phyloP scores from a whole-genome alignment of 2,888 invertebrate genomes.

The Drosophila monieri region DNA sequence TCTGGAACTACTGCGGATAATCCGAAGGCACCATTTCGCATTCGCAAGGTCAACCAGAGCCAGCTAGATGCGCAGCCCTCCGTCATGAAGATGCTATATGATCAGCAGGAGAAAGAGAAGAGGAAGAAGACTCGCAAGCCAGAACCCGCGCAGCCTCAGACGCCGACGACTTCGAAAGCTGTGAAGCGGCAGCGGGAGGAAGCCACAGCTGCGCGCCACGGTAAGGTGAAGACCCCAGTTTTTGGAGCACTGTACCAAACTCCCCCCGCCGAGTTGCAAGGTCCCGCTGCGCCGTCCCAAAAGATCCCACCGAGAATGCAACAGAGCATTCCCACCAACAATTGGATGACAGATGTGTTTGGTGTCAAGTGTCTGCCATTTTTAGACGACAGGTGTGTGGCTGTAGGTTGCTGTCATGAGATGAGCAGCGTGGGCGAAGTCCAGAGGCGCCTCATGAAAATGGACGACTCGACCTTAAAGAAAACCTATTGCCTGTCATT shows the following conservation, averaged over 20 bases:
- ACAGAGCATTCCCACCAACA: background rate
- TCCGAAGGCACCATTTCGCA: background rate
- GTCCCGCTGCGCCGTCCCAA: background rate
- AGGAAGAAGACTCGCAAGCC: background rate
- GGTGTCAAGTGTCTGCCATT: slow-evolving; percentile 46
- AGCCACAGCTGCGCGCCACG: slow-evolving; percentile 9
- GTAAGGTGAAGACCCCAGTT: background rate
- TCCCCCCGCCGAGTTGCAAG: background rate
- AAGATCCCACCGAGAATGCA: background rate
- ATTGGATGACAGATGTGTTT: slow-evolving; percentile 28
- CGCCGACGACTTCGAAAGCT: background rate
- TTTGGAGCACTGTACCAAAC: slow-evolving; percentile 46
- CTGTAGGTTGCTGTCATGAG: slow-evolving; percentile 41
- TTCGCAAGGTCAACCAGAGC: background rate
- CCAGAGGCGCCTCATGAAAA: slow-evolving; percentile 16
- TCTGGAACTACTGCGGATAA: background rate
- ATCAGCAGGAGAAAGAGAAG: background rate
- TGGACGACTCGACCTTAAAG: background rate
- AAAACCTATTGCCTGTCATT: slow-evolving; percentile 27
- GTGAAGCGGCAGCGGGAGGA: slow-evolving; percentile 6
- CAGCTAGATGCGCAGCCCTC: slow-evolving; percentile 3
- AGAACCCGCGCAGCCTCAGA: no score
- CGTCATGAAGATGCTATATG: slow-evolving; percentile 11
- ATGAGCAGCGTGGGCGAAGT: slow-evolving; percentile 29
- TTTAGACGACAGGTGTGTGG: slow-evolving; percentile 31